Evolutionary conservation across 2,888 invertebrate species (phyloP), one percentile per base, ranked within the genome.

Genomic region (Pachycephus smyrnensis): DNA sequence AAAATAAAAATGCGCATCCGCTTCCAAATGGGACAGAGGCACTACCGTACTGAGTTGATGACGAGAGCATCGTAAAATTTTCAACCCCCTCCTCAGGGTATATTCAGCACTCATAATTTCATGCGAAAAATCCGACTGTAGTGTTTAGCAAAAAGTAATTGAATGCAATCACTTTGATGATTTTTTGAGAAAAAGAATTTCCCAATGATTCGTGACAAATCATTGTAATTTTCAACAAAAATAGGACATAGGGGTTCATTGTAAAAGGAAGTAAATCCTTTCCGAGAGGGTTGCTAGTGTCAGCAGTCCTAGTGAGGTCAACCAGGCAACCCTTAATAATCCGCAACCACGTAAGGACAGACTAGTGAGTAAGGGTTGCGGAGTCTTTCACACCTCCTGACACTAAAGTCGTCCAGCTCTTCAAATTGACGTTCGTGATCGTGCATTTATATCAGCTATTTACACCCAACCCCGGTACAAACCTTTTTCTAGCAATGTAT

Each of bases 361-460:
- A 55, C 23, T 55, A 23, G 9, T 23, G 9, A 55, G 1, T 23
- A 55, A 9, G 23, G 55, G 55, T 55, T 23, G 23, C 55, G 23
- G 2, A 23, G 55, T 55, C 23, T 23, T 55, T 55, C 23, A 55
- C 55, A 55, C 55, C 23, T 23, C 55, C 55, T 55, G 55, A 55
- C 23, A 55, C 23, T 55, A 55, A 55, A 55, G 55, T 55, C 55
- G 23, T 55, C 23, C 9, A 55, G 9, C 31, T 12, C 31, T 71
- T 71, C 71, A 23, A 33, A 71, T 71, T 71, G 31, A 33, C 32
- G 32, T 31, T 33, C 78, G 78, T 78, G 78, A 36, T 75, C 73
- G 73, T 73, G 78, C 78, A 78, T 78, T 75, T 78, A 78, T 78
- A 76, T 78, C 78, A 75, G 75, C 75, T 40, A 75, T 76, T 78